These are phyloP conservation scores for Elysia crispata DNA, from an alignment of 2,888 invertebrate species.

Conservation along the genomic window DNA sequence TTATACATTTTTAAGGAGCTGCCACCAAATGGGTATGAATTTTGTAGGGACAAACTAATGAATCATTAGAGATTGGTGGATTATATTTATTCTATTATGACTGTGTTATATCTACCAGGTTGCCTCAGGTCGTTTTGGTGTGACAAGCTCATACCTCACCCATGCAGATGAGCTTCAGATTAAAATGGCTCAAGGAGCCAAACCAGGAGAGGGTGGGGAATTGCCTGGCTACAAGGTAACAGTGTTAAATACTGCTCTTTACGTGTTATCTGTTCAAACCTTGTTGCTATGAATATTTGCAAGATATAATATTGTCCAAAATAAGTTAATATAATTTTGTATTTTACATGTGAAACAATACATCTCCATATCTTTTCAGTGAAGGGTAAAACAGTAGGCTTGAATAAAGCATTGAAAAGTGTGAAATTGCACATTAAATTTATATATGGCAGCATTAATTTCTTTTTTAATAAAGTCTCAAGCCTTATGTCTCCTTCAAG, in stretches of 20 bases:
- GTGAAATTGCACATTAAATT: neutral
- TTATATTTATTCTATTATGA: no score
- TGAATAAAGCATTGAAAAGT: neutral
- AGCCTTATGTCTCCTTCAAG: no score
- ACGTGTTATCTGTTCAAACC: no score
- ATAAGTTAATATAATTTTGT: neutral
- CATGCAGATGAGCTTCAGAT: conserved; percentile 99
- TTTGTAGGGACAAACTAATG: no score
- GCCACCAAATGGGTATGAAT: no score
- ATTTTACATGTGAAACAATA: neutral
- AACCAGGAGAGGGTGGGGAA: conserved; percentile 99
- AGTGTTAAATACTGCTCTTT: no score
- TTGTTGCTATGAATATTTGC: neutral
- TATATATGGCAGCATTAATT: neutral
- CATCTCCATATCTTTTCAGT: no score
- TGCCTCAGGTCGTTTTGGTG: conserved; percentile 98
- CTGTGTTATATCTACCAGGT: conserved; percentile 80
- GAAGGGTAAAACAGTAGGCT: neutral
- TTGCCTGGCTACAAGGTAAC: conserved; percentile 88
- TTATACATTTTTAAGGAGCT: no score
- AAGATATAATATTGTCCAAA: neutral
- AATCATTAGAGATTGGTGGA: no score
- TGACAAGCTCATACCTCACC: conserved; percentile 96
- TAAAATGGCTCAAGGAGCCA: conserved; percentile 99
- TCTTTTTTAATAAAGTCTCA: no score